Base-by-base conservation (phyloP, 2,888 invertebrate species). In the Reticulitermes lucifugus region DNA sequence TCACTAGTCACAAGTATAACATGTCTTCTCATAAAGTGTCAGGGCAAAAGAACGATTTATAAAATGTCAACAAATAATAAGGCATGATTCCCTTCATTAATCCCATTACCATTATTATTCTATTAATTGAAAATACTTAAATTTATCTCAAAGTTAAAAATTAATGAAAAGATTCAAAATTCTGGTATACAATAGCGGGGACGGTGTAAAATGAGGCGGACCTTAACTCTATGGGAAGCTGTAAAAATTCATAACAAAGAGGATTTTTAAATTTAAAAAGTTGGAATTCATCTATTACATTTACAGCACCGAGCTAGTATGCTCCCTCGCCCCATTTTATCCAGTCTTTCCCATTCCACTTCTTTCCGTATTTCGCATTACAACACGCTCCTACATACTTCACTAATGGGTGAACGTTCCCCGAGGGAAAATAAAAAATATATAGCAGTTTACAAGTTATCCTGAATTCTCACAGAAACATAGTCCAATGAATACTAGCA, bases 361-460 rank as follows among this genome's bases (percentile, higher is more conserved):
- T n/a, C 25, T n/a, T 10, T 65, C 25, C n/a, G n/a, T 55, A 55
- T 55, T 65, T 25, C 65, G 65, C 65, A 65, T n/a, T 73, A 73
- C 60, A 60, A 60, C 60, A 21, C 60, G 7, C 71, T n/a, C 29
- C 29, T 71, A 71, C 73, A 41, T 41, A 73, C 73, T 73, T 73
- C 73, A 73, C 73, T 73, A 73, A 73, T 73, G 73, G 73, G 73
- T 14, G 41, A 73, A 41, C 73, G 29, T 41, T 73, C 73, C 73
- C 73, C 35, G 7, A 41, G 35, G 65, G 25, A 65, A 65, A 65
- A 25, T 25, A 65, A 25, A 65, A 25, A 73, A 73, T 35, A 35
- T 73, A 73, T 41, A 73, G 21, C 21, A 21, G 14, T 73, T 73
- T 73, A 73, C 25, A 29, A 21, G 21, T 21, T 41, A 73, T 73